phyloP scores from a whole-genome alignment of 2,888 invertebrate genomes.

The Ormyrus pomaceus region DNA sequence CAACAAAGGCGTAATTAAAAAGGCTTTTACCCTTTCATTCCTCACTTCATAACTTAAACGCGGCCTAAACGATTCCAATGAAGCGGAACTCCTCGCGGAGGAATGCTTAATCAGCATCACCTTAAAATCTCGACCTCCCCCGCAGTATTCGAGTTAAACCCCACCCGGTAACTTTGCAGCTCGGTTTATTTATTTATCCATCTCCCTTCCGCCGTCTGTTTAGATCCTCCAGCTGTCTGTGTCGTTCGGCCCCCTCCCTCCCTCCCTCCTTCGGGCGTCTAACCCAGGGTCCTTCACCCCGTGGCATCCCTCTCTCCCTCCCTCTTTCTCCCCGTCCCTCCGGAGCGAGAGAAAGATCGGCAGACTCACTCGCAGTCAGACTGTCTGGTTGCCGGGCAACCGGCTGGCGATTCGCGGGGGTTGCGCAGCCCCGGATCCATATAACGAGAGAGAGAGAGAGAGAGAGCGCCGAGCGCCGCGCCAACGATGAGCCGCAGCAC shows the following conservation, averaged over 20 bases:
- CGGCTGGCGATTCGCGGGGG: conserved; percentile 54
- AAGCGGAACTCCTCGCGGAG: too few relatives aligned
- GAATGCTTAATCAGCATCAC: too few relatives aligned
- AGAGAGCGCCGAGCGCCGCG: conserved; percentile 39
- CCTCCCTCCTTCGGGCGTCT: conserved; percentile 9
- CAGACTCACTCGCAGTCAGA: conserved; percentile 66
- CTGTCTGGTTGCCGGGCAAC: conserved; percentile 73
- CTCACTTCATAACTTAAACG: too few relatives aligned
- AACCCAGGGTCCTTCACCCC: conserved; percentile 48
- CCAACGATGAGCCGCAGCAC: conserved; percentile 17
- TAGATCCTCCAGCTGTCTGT: conserved; percentile 35
- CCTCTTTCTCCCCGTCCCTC: not conserved
- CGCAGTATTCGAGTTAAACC: not conserved
- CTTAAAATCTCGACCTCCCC: not conserved
- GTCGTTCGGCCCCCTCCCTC: conserved; percentile 33
- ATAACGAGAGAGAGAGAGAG: conserved; percentile 37
- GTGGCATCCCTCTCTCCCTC: conserved; percentile 33
- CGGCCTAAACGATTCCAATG: too few relatives aligned
- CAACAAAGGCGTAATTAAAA: too few relatives aligned
- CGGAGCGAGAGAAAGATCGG: conserved; percentile 63
- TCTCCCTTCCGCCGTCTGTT: conserved; percentile 8
- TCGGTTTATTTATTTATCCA: conserved; percentile 33
- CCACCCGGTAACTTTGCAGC: too few relatives aligned
- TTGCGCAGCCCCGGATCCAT: conserved; percentile 63
- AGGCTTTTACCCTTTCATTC: too few relatives aligned